Percentiles rank a stretch among this genome's conserved stretches.
Conservation (phyloP, 2,888 invertebrate genomes). For the Fissipunctia ypsillon region DNA sequence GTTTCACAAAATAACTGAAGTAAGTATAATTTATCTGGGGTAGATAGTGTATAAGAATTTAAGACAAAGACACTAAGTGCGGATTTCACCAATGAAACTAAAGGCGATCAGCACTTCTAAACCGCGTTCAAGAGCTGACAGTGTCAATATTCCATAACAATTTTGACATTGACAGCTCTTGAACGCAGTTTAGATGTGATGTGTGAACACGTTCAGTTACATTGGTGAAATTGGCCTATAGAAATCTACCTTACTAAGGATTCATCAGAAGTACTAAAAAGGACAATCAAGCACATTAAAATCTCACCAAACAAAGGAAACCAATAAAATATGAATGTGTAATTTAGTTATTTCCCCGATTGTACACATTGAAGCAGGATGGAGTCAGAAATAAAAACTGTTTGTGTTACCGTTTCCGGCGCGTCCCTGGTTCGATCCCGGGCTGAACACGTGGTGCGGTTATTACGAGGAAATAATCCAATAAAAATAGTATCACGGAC, state of each 20-base stretch:
- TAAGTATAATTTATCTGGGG: neutral
- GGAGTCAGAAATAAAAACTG: conserved; percentile 90
- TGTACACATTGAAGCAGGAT: conserved; percentile 76
- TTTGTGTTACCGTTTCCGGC: conserved; percentile 89
- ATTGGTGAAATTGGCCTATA: too few species aligned
- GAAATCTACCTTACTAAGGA: neutral
- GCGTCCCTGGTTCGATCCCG: conserved; percentile 83
- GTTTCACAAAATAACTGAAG: neutral
- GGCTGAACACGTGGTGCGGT: conserved; percentile 83
- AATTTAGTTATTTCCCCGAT: conserved; percentile 58
- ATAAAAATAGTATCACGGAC: conserved; percentile 86
- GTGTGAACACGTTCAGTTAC: too few species aligned
- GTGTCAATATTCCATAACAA: too few species aligned
- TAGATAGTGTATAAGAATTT: neutral
- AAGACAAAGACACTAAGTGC: too few species aligned
- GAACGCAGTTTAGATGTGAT: too few species aligned
- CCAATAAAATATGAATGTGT: conserved; percentile 60
- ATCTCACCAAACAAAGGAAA: conserved; percentile 52
- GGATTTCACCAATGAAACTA: too few species aligned
- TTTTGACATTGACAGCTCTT: too few species aligned
- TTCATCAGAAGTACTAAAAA: neutral
- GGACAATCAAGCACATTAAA: neutral
- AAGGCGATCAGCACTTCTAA: too few species aligned
- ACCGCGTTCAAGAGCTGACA: too few species aligned
- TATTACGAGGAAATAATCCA: conserved; percentile 87